Conservation (phyloP, 2,888 invertebrate genomes). For the Drosophila merina region DNA sequence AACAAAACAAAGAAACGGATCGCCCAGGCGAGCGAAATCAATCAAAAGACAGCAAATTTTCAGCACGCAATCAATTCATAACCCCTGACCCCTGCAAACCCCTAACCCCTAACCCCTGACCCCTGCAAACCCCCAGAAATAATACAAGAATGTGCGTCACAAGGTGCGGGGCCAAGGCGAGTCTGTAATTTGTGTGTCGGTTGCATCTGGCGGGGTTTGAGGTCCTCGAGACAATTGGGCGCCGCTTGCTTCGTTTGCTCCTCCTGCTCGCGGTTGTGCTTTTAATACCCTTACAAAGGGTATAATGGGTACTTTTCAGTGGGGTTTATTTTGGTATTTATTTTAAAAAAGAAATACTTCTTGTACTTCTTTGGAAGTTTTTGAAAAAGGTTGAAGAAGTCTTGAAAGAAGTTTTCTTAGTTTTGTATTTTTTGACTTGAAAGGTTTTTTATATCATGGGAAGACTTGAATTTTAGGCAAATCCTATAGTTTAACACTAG, state of each 20-base stretch:
- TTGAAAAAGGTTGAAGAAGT: too few species aligned
- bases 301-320: background rate
- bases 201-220: slow-evolving; percentile 30
- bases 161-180: slow-evolving; percentile 50
- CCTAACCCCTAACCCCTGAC: too few species aligned
- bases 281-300: background rate
- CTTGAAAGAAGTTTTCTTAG: too few species aligned
- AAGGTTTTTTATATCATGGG: too few species aligned
- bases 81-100: background rate
- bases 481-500: too few species aligned
- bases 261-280: background rate
- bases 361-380: too few species aligned
- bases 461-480: too few species aligned
- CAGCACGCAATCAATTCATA: slow-evolving; percentile 70
- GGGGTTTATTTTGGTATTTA: too few species aligned
- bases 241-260: slow-evolving; percentile 31
- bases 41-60: slow-evolving; percentile 66
- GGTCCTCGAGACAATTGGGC: slow-evolving; percentile 62
- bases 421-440: too few species aligned
- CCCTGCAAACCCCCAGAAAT: too few species aligned
- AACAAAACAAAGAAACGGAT: slow-evolving; percentile 4
- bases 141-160: slow-evolving; percentile 33
- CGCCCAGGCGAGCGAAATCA: slow-evolving; percentile 60
- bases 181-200: slow-evolving; percentile 5
- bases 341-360: too few species aligned